Base-by-base conservation (phyloP, 2,797 vertebrate species). In the Phalanger gymnotis region DNA sequence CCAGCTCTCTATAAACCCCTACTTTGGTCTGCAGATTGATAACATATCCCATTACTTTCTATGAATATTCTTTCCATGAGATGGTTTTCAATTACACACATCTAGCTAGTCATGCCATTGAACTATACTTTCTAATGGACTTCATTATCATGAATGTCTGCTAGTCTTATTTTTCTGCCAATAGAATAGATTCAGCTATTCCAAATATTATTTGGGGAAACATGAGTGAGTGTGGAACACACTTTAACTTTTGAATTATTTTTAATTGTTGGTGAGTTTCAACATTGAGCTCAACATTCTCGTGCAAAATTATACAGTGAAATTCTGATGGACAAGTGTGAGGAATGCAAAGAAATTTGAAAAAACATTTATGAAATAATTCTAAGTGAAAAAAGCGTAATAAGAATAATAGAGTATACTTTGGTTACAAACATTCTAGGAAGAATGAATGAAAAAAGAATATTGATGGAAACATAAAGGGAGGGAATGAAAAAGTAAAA, bases 171-270 rank as follows among this genome's bases (percentile, higher is more conserved):
- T 94, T 93, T 27, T 95, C n/a, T 31, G 90, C 96, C 95, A 96
- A 96, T 54, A 73, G 90, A 92, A 97, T 94, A 92, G 91, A 96
- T 9, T 95, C 30, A 91, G 87, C 47, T 95, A 90, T 91, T 90
- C 54, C 93, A 94, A 96, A 92, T 28, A 66, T 92, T 58, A 54
- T 95, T 4, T 40, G 90, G 87, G 91, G 91, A 95, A 96, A 91
- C 40, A 94, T 53, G 30, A 95, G 28, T 94, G 10, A 53, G n/a
- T 94, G 19, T 11, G 10, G 16, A 73, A 0, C 10, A 0, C 73
- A 87, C 90, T 52, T 93, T 92, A 66, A 96, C 51, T 19, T 6
- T 28, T 91, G 92, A 51, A 96, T 94, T 96, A 53, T 96, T 96
- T 97, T 94, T 95, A 95, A 95, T 56, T 40, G 56, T 34, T 92